Evolutionary conservation across 2,888 invertebrate genomes (phyloP).

Genomic region (Trichogramma evanescens): DNA sequence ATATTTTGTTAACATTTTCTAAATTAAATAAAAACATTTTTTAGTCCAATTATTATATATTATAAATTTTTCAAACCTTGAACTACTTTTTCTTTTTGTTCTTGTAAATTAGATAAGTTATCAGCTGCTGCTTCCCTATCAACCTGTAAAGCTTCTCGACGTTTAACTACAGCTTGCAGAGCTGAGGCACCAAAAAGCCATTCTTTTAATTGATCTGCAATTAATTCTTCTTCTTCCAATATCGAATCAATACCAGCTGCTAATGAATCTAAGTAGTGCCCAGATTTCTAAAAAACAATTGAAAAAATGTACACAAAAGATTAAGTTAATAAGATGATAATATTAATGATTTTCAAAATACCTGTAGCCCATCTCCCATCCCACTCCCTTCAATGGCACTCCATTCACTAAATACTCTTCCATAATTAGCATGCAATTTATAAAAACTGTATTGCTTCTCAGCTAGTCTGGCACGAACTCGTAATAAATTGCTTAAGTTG

Average conservation of each 20-base stretch:
- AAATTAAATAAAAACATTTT: not conserved
- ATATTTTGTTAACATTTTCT: not conserved
- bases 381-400: constrained; percentile 69
- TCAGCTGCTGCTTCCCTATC: constrained; percentile 67
- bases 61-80: constrained; percentile 39
- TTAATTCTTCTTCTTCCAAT: constrained; percentile 74
- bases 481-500: constrained; percentile 45
- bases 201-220: constrained; percentile 78
- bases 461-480: constrained; percentile 58
- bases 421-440: constrained; percentile 75
- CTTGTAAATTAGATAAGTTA: constrained; percentile 49
- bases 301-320: not conserved
- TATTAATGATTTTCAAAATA: constrained; percentile 24
- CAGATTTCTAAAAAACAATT: constrained; percentile 49
- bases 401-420: constrained; percentile 78
- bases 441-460: constrained; percentile 71
- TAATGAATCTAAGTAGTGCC: constrained; percentile 63
- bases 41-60: not conserved
- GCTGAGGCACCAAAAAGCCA: constrained; percentile 72
- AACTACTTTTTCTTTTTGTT: constrained; percentile 49
- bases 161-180: constrained; percentile 65
- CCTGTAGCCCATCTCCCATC: constrained; percentile 72
- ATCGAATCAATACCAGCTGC: constrained; percentile 66
- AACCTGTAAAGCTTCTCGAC: constrained; percentile 67
- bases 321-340: constrained; percentile 16